A percentile compares a stretch with the other conserved stretches of the same genome.
Conservation (phyloP, 2,888 invertebrate genomes). For the Cheilosia grossa region DNA sequence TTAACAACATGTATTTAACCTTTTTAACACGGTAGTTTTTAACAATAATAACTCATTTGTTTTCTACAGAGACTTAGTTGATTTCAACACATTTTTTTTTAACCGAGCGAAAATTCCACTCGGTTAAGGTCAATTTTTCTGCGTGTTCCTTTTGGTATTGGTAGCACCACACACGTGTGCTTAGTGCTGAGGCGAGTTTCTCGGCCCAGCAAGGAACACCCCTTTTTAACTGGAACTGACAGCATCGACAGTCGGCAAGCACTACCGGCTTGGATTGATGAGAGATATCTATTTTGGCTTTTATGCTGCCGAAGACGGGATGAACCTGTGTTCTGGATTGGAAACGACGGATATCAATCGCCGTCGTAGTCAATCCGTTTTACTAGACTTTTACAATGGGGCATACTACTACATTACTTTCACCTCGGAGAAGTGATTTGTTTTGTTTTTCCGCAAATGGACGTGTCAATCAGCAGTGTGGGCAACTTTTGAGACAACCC, state of each 20-base stretch:
- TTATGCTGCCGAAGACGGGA: constrained; percentile 45
- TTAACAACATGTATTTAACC: too few relatives aligned
- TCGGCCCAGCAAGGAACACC: background rate
- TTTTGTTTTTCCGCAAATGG: too few relatives aligned
- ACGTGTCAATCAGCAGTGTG: too few relatives aligned
- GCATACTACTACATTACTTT: too few relatives aligned
- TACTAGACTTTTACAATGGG: background rate
- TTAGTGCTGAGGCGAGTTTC: background rate
- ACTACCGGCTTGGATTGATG: constrained; percentile 53
- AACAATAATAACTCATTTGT: too few relatives aligned
- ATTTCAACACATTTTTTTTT: too few relatives aligned
- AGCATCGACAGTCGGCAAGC: constrained; percentile 24
- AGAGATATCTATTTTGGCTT: constrained; percentile 60
- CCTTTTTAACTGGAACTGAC: constrained; percentile 14
- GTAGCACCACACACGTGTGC: background rate
- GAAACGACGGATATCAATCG: constrained; percentile 64
- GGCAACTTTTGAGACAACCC: too few relatives aligned
- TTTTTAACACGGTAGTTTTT: too few relatives aligned
- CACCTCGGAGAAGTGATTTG: too few relatives aligned
- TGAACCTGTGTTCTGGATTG: constrained; percentile 41
- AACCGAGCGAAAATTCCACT: too few relatives aligned
- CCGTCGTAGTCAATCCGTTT: constrained; percentile 46
- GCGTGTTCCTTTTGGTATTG: background rate
- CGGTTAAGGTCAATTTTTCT: too few relatives aligned
- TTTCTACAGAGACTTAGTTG: too few relatives aligned